Base-by-base conservation (phyloP, 2,113 vertebrate genomes). In the Zapus hudsonius region DNA sequence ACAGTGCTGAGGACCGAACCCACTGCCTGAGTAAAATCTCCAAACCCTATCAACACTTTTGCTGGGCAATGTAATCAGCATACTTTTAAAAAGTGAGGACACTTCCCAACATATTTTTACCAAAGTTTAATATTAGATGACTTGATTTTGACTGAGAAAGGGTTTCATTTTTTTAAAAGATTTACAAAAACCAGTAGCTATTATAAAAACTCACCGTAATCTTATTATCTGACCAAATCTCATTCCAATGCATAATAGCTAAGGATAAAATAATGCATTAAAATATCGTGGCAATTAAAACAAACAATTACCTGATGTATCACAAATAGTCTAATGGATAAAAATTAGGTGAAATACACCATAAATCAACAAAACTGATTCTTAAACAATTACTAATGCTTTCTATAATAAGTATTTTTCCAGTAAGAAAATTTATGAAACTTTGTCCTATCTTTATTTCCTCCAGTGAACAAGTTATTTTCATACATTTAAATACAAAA, bases 161-260 rank as follows among this genome's bases (percentile, higher is more conserved):
- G 52, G 16, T 40, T n/a, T 17, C 23, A 4, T 17, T 40, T 52
- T 93, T 84, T 87, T 29, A 27, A 8, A 4, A 42, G 38, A 80
- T 42, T 94, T 80, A 80, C 22, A 84, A 91, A 87, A 87, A 73
- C 61, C 75, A 96, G 42, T 81, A 78, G 55, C 80, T 93, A n/a
- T 92, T 96, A 96, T 2, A 96, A 10, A n/a, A 96, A 97, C 96
- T 97, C 96, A 97, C 96, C 96, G 96, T 96, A 94, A 94, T 94
- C 96, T 94, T 82, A 96, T 93, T 92, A 96, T 96, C 59, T 97
- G 96, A 97, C 64, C 93, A 96, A 94, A 97, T 95, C 93, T 93
- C 93, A 96, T 94, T 95, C 94, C 96, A 97, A 94, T 91, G 96
- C 57, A 95, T 92, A 96, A 94, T 44, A 95, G 96, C 96, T 97